Evolutionary conservation across 2,888 invertebrate genomes (phyloP).

Genomic region (Acleris laterana): DNA sequence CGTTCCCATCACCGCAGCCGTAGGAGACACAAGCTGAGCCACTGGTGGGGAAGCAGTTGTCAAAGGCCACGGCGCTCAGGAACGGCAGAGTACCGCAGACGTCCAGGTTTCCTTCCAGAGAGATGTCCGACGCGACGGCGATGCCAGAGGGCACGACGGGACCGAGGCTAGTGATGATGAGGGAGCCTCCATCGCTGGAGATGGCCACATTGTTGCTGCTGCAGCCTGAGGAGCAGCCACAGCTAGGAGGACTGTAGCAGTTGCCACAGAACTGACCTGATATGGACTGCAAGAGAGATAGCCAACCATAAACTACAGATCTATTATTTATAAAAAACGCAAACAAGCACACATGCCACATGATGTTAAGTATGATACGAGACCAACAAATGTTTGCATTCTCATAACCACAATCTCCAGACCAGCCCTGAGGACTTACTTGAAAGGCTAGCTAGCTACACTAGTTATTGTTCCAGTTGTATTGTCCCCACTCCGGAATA

Average conservation of each 20-base stretch:
- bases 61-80: slow-evolving; percentile 50
- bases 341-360: too few species aligned
- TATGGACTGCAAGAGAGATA: too few species aligned
- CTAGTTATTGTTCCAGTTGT: too few species aligned
- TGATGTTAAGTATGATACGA: too few species aligned
- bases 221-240: slow-evolving; percentile 4
- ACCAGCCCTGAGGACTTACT: too few species aligned
- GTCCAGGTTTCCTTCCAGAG: slow-evolving; percentile 49
- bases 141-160: slow-evolving; percentile 52
- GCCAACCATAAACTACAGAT: too few species aligned
- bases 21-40: slow-evolving; percentile 18
- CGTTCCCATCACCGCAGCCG: slow-evolving; percentile 19
- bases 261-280: background rate
- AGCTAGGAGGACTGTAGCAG: background rate
- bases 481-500: too few species aligned
- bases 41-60: slow-evolving; percentile 40
- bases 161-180: slow-evolving; percentile 44
- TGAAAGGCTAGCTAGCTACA: too few species aligned
- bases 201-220: background rate
- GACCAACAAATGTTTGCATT: too few species aligned
- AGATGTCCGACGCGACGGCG: slow-evolving; percentile 56
- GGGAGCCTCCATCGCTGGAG: slow-evolving; percentile 25
- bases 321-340: too few species aligned
- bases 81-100: slow-evolving; percentile 54
- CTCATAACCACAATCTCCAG: too few species aligned